Conservation (phyloP, 2,797 vertebrate genomes). For the Xenopus petersii region DNA sequence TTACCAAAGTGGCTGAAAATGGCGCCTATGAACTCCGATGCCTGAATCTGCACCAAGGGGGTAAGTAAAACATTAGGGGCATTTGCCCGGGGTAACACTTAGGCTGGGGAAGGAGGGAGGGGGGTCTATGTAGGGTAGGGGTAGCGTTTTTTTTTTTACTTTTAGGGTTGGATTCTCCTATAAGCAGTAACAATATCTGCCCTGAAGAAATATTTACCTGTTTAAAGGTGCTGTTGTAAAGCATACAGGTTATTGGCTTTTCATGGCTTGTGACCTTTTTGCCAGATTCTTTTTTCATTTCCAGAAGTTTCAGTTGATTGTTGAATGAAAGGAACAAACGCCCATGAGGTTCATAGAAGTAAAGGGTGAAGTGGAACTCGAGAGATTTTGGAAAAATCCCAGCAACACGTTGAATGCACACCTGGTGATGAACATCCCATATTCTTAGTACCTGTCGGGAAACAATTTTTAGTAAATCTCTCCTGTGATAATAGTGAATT, state of each 20-base stretch:
- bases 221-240: conserved; percentile 49
- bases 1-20: too few relatives aligned
- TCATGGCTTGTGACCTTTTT: conserved; percentile 65
- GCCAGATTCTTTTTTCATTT: conserved; percentile 57
- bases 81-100: too few relatives aligned
- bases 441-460: conserved; percentile 72
- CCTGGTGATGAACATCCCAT: conserved; percentile 76
- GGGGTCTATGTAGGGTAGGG: too few relatives aligned
- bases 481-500: too few relatives aligned
- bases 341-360: conserved; percentile 69
- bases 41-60: too few relatives aligned
- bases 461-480: not conserved
- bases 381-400: conserved; percentile 70
- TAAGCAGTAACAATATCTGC: too few relatives aligned
- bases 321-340: conserved; percentile 72
- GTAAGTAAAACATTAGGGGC: too few relatives aligned
- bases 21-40: too few relatives aligned
- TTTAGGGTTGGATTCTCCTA: too few relatives aligned
- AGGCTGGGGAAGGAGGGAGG: too few relatives aligned
- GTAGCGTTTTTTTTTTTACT: too few relatives aligned
- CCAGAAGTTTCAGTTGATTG: conserved; percentile 68
- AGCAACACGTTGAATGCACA: conserved; percentile 68
- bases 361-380: conserved; percentile 66
- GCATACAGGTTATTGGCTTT: conserved; percentile 67
- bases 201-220: conserved; percentile 54